Conservation (phyloP, 2,888 invertebrate species). For the Pasiphila rectangulata region DNA sequence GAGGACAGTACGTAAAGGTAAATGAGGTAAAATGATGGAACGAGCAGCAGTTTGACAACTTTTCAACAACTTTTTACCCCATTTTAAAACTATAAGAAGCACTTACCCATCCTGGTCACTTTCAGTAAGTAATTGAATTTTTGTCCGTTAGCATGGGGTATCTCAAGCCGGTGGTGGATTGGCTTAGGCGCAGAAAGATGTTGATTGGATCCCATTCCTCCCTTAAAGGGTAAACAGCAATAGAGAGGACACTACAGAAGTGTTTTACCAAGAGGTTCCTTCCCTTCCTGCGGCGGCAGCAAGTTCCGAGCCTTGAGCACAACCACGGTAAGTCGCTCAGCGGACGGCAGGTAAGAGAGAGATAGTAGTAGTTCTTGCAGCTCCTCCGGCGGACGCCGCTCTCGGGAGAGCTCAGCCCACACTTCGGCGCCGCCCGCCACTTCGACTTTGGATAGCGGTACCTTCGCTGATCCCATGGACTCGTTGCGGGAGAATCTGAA, state of each 20-base stretch:
- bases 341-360: conserved; percentile 92
- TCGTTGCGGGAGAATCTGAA: conserved; percentile 91
- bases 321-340: conserved; percentile 91
- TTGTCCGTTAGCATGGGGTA: too few relatives aligned
- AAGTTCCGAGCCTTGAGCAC: conserved; percentile 92
- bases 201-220: too few relatives aligned
- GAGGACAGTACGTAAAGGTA: too few relatives aligned
- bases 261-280: conserved; percentile 82
- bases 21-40: too few relatives aligned
- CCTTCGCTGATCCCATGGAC: conserved; percentile 91
- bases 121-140: too few relatives aligned
- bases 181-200: too few relatives aligned
- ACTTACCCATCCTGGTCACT: too few relatives aligned
- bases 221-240: too few relatives aligned
- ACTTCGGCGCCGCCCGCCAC: conserved; percentile 89
- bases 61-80: too few relatives aligned
- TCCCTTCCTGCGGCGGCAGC: conserved; percentile 84
- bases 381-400: conserved; percentile 90
- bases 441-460: conserved; percentile 89
- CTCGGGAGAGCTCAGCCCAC: conserved; percentile 92
- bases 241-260: neutral
- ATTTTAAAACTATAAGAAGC: too few relatives aligned
- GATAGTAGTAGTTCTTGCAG: conserved; percentile 91
- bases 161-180: too few relatives aligned
- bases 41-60: too few relatives aligned